Evolutionary conservation across 2,888 invertebrate genomes (phyloP), one percentile per base, ranked within the genome.

Genomic region (Phyto melanocephala): DNA sequence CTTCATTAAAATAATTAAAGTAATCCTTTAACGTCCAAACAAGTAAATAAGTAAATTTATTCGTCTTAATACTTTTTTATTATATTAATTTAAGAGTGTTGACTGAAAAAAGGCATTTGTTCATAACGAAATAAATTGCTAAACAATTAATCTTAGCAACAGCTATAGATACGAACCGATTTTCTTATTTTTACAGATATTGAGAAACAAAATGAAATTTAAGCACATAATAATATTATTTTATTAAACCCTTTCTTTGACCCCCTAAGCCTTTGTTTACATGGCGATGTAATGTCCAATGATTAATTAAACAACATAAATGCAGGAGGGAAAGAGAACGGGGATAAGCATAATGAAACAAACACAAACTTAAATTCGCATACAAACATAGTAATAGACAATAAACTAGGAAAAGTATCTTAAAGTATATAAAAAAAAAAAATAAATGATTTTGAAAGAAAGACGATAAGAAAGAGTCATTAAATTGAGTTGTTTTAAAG

Each of bases 241-340:
- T 28, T 15, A 37, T 13, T 47, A 5, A 20, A 6, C 22, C 20
- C 10, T 52, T 37, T 67, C 67, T 67, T 65, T 22, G 6, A n/a
- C n/a, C 5, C 15, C 5, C 33, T 20, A 33, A 10, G 8, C 8
- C 17, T 13, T 24, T 40, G 22, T 54, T 10, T 68, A 24, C 52
- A 24, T 40, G 40, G 13, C 37, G 11, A 17, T n/a, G 7, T 1
- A 37, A 60, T 13, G 37, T n/a, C 24, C 24, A 37, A 15, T n/a
- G 50, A 76, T 76, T 76, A 47, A 76, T 76, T 67, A 33, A 42
- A 8, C 11, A n/a, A 37, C 52, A 76, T 52, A 68, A 35, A 58
- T 13, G 28, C 11, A 35, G 17, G 15, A 13, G 42, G 20, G 35
- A n/a, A 13, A 22, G 22, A 37, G n/a, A 35, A 50, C 35, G 35